Evolutionary conservation across 2,113 vertebrate genomes (phyloP).

Genomic region (Apeltes quadracus): DNA sequence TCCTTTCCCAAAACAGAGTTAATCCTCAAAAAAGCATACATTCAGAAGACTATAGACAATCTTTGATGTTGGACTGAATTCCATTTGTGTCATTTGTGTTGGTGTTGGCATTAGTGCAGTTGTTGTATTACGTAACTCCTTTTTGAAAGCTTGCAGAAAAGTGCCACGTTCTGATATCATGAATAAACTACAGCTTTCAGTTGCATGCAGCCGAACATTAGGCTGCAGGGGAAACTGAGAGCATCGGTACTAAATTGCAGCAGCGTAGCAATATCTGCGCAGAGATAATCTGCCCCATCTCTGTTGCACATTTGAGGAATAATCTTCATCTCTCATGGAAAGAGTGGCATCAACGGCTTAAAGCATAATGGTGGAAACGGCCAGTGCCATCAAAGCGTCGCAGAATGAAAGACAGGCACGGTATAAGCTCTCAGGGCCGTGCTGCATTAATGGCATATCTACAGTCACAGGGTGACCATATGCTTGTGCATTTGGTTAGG

Average conservation of each 20-base stretch:
- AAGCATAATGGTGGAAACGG: slow-evolving; percentile 61
- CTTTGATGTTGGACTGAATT: slow-evolving; percentile 29
- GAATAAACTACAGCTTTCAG: slow-evolving; percentile 71
- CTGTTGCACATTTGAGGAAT: slow-evolving; percentile 67
- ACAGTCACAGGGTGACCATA: slow-evolving; percentile 70
- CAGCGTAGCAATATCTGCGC: slow-evolving; percentile 47
- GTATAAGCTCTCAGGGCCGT: slow-evolving; percentile 51
- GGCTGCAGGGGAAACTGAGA: slow-evolving; percentile 53
- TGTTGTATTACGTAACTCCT: slow-evolving; percentile 59
- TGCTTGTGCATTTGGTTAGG: slow-evolving; percentile 70
- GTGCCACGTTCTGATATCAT: slow-evolving; percentile 61
- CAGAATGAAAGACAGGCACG: slow-evolving; percentile 29
- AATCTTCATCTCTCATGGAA: slow-evolving; percentile 67
- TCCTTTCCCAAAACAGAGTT: slow-evolving; percentile 59
- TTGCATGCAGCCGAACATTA: slow-evolving; percentile 47
- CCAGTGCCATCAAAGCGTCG: slow-evolving; percentile 41
- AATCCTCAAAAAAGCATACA: slow-evolving; percentile 53
- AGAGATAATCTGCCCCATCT: slow-evolving; percentile 70
- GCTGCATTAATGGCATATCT: slow-evolving; percentile 67
- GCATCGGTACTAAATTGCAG: slow-evolving; percentile 49
- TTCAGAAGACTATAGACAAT: slow-evolving; percentile 18
- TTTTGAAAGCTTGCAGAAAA: slow-evolving; percentile 61
- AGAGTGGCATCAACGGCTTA: slow-evolving; percentile 73
- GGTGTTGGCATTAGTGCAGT: slow-evolving; percentile 52
- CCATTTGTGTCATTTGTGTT: slow-evolving; percentile 25